A percentile compares a stretch with the other conserved stretches of the same genome.
phyloP scores from a whole-genome alignment of 2,888 invertebrate species.

The Eremobia ochroleuca region DNA sequence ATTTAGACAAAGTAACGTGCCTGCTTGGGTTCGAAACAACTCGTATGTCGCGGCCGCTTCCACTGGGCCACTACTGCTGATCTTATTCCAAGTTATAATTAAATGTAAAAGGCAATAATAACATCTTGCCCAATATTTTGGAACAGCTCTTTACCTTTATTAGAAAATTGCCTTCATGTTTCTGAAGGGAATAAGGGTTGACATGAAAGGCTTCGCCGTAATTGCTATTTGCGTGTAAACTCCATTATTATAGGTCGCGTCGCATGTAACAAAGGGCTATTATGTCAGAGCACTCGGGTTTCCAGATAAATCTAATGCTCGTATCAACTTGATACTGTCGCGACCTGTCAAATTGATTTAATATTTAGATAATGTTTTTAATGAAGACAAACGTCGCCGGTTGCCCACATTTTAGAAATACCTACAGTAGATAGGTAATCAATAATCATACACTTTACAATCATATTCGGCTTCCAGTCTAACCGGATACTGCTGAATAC shows the following conservation, averaged over 20 bases:
- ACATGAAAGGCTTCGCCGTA: constrained; percentile 79
- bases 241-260: constrained; percentile 76
- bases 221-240: constrained; percentile 82
- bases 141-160: constrained; percentile 75
- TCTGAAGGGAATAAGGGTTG: constrained; percentile 77
- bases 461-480: neutral
- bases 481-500: neutral
- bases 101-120: constrained; percentile 49
- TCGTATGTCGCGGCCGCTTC: no score
- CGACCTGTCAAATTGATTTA: constrained; percentile 61
- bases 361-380: constrained; percentile 41
- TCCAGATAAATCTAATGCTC: constrained; percentile 59
- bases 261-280: constrained; percentile 74
- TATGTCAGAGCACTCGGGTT: constrained; percentile 66
- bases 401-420: neutral
- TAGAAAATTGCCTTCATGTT: constrained; percentile 80
- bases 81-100: constrained; percentile 4
- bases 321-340: constrained; percentile 65
- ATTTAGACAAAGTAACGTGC: neutral
- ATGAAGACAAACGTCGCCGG: constrained; percentile 6
- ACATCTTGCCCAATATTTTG: constrained; percentile 71
- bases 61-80: no score
- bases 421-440: neutral
- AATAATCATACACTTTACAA: neutral
- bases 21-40: neutral